Evolutionary conservation across 2,888 invertebrate genomes (phyloP), one percentile per base, ranked within the genome.

Genomic region (Venustoraphidia nigricollis): DNA sequence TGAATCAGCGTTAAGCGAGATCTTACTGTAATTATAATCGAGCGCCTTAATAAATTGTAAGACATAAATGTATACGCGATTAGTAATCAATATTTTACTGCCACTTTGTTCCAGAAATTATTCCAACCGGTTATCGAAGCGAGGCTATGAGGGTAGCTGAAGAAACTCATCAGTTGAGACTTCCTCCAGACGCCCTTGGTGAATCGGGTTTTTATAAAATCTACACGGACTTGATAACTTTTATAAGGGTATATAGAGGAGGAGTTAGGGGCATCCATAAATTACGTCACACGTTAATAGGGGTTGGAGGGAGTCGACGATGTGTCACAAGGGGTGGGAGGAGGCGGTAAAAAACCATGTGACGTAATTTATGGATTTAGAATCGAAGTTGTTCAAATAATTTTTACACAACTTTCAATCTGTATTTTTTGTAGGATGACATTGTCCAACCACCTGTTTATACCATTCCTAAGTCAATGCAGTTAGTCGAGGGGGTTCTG

Each of bases 111-210:
- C 56, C n/a, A 63, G 62, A 55, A 47, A 58, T 51, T 51, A 62
- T 69, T 27, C 63, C 62, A 17, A 46, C 64, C 45, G 76, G 76
- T 0, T 73, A 67, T 53, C 60, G 61, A 2, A 60, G 63, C 51
- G 66, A 66, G 13, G 69, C 74, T 0, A 58, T 61, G 43, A 56
- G 66, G n/a, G 64, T 66, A 50, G 63, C 70, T 0, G 58, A 64
- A 1, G 55, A 58, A 2, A 68, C 71, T 0, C 77, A 77, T 56
- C 60, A 66, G 48, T 58, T 77, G 41, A 65, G 64, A 1, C 51
- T 66, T 27, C 68, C 72, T 5, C 60, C 66, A 1, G 59, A 68
- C 13, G 64, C 65, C 1, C 55, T 64, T 6, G 66, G 64, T 2
- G 56, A 60, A 42, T 54, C 52, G 9, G 54, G 63, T 49, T 69